Evolutionary conservation across 92 coral and sea anemone species (phyloP), one percentile per base, ranked within the genome.

Genomic region (Metridium senile): DNA sequence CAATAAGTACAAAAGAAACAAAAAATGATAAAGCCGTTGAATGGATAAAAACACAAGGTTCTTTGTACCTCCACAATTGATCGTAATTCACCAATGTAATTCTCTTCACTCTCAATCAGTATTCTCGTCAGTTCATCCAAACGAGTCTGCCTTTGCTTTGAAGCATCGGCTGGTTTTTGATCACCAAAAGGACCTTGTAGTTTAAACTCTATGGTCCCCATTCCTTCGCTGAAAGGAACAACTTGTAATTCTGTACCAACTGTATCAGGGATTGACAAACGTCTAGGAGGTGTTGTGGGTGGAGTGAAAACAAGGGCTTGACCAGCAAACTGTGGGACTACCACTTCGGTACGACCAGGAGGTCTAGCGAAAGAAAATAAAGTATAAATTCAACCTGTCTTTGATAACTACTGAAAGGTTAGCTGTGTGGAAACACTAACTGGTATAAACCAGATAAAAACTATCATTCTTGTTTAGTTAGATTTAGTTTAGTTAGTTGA

Each of bases 1-100:
- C n/a, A n/a, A n/a, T n/a, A n/a, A n/a, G n/a, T n/a, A n/a, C n/a
- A 39, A 39, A 39, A 6, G 6, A 39, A 39, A 39, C 49, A 4
- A 39, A 39, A 39, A 6, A 39, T 39, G 49, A 39, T 13, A 4
- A 39, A 39, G 13, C n/a, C n/a, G n/a, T n/a, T n/a, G n/a, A n/a
- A n/a, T n/a, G n/a, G n/a, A n/a, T n/a, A n/a, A n/a, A n/a, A n/a
- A n/a, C n/a, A n/a, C n/a, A n/a, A n/a, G n/a, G n/a, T n/a, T n/a
- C n/a, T n/a, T n/a, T n/a, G n/a, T 62, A 92, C 99, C 97, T 96
- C 93, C 26, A 93, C 93, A 72, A 92, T 79, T 0, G 97, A 85
- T 35, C 66, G 73, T 26, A 96, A 86, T 31, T 91, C 95, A 27
- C 81, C 89, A 64, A 89, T 89, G 76, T 96, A 96, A 33, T 81